Conservation (phyloP, 2,113 vertebrate genomes). For the Pseudopipra pipra region DNA sequence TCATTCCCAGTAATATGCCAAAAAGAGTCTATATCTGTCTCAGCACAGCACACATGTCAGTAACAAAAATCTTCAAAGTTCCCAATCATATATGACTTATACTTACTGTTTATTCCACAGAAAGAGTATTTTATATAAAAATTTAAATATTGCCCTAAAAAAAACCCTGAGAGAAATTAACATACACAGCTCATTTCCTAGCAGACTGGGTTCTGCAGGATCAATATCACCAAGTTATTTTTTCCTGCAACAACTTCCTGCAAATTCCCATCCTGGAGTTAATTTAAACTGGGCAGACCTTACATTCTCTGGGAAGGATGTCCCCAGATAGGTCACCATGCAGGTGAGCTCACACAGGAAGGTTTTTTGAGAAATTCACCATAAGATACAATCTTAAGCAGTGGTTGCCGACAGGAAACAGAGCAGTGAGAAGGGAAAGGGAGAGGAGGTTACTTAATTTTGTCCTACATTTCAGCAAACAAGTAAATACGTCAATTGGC, state of each 20-base stretch:
- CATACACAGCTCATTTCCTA: not conserved
- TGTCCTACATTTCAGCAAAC: not conserved
- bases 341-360: not conserved
- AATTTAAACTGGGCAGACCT: not conserved
- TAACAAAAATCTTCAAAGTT: not conserved
- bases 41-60: not conserved
- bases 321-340: accelerated
- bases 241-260: not conserved
- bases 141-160: not conserved
- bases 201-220: not conserved
- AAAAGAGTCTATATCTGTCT: not conserved
- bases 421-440: not conserved
- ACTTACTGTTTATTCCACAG: not conserved
- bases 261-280: not conserved
- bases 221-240: not conserved
- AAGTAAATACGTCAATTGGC: not conserved
- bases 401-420: not conserved
- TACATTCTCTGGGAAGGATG: not conserved
- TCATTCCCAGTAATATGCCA: not conserved
- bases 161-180: not conserved
- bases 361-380: not conserved
- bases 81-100: not conserved
- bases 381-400: not conserved
- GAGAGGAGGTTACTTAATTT: not conserved
- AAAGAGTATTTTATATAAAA: not conserved